phyloP scores from a whole-genome alignment of 2,797 vertebrate species.

The Anableps anableps region DNA sequence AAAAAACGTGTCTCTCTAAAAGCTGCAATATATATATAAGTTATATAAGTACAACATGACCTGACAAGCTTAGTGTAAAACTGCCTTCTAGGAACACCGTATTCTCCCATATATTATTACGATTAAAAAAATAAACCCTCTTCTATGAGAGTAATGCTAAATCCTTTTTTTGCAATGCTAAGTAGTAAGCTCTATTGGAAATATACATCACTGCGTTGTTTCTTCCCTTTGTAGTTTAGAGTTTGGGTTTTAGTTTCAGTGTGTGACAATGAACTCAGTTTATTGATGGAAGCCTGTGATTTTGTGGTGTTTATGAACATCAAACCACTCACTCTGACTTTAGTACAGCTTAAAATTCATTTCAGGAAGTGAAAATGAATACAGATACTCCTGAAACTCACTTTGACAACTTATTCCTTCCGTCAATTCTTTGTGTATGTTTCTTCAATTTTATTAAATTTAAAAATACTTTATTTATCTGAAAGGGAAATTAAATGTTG shows the following conservation, averaged over 20 bases:
- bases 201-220: slow-evolving; percentile 77
- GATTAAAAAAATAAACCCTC: slow-evolving; percentile 87
- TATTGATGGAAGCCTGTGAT: slow-evolving; percentile 42
- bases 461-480: background rate
- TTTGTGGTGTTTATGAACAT: slow-evolving; percentile 32
- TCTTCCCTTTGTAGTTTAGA: slow-evolving; percentile 74
- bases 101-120: slow-evolving; percentile 87
- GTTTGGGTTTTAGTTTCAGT: slow-evolving; percentile 67
- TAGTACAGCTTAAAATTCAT: slow-evolving; percentile 52
- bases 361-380: slow-evolving; percentile 48
- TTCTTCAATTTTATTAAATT: slow-evolving; percentile 27
- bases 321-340: slow-evolving; percentile 51
- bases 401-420: slow-evolving; percentile 43
- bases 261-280: slow-evolving; percentile 63
- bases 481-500: background rate
- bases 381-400: slow-evolving; percentile 67
- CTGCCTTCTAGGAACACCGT: slow-evolving; percentile 81
- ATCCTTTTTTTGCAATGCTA: slow-evolving; percentile 80
- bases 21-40: slow-evolving; percentile 59
- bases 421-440: slow-evolving; percentile 39
- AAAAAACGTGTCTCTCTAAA: slow-evolving; percentile 54
- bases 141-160: slow-evolving; percentile 85
- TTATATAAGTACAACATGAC: slow-evolving; percentile 68
- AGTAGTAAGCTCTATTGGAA: slow-evolving; percentile 83
- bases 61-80: slow-evolving; percentile 82